Percentiles rank a stretch among this genome's conserved stretches.
These are phyloP conservation scores for Tretioscincus oriximinensis DNA, from an alignment of 2,113 vertebrate genomes.

Conservation along the genomic window DNA sequence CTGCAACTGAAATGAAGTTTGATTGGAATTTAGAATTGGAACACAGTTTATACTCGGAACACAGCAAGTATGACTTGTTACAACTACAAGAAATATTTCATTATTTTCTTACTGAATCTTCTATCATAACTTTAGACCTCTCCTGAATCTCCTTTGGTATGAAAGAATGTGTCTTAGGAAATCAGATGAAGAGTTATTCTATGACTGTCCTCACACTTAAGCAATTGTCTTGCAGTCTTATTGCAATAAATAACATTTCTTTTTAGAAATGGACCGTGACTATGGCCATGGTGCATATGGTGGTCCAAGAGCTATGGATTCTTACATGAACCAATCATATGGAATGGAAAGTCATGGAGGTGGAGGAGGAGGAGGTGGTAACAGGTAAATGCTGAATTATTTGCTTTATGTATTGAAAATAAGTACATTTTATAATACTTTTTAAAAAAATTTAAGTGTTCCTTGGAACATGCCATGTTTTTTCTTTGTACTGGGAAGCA, in stretches of 20 bases:
- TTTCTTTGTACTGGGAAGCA: slow-evolving; percentile 42
- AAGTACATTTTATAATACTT: slow-evolving; percentile 58
- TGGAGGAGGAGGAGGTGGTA: slow-evolving; percentile 77
- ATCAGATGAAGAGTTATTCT: too few species aligned
- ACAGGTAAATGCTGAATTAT: slow-evolving; percentile 80
- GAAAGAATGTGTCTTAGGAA: too few species aligned
- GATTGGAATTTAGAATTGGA: too few species aligned
- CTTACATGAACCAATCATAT: slow-evolving; percentile 81
- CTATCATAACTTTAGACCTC: not conserved
- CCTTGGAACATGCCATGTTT: slow-evolving; percentile 66
- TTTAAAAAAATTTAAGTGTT: slow-evolving; percentile 71
- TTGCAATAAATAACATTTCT: slow-evolving; percentile 55
- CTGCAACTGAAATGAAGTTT: too few species aligned
- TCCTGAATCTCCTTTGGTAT: not conserved
- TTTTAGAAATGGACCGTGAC: slow-evolving; percentile 81
- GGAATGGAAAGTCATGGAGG: slow-evolving; percentile 80
- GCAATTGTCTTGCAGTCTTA: not conserved
- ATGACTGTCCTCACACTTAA: not conserved
- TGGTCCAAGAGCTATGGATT: slow-evolving; percentile 81
- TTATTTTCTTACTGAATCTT: not conserved
- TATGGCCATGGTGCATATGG: slow-evolving; percentile 82
- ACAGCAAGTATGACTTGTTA: not conserved
- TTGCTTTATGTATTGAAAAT: slow-evolving; percentile 67
- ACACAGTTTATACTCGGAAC: not conserved
- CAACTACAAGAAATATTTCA: not conserved